Evolutionary conservation across 2,113 vertebrate species (phyloP).

Genomic region (Cettia cetti): DNA sequence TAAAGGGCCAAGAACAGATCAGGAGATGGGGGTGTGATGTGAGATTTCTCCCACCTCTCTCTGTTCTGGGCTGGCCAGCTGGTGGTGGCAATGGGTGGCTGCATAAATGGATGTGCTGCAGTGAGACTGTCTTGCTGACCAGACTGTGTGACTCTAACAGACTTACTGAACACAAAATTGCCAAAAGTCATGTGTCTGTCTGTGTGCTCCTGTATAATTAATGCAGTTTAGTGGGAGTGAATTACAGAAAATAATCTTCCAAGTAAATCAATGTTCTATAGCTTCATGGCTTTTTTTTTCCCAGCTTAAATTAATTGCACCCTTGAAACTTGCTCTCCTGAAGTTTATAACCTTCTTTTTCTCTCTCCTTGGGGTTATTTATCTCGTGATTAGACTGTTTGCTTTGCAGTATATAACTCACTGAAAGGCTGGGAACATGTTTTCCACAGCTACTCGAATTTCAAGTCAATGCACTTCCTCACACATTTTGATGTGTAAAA

Average conservation of each 20-base stretch:
- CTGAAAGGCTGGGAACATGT: not conserved
- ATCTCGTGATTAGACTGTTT: not conserved
- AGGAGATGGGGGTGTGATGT: accelerated
- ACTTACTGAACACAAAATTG: not conserved
- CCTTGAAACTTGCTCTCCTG: not conserved
- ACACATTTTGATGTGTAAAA: not conserved
- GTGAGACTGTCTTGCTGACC: not conserved
- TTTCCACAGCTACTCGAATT: not conserved
- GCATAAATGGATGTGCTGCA: not conserved
- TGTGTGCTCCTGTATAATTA: not conserved
- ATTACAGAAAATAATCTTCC: not conserved
- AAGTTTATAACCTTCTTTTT: slow-evolving; percentile 4
- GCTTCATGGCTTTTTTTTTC: not conserved
- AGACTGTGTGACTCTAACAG: not conserved
- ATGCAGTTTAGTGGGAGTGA: not conserved
- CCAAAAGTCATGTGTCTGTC: not conserved
- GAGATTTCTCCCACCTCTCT: not conserved
- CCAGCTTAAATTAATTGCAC: not conserved
- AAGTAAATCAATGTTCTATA: not conserved
- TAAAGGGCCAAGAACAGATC: too few species aligned
- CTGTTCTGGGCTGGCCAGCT: not conserved
- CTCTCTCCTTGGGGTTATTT: not conserved
- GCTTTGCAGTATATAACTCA: slow-evolving; percentile 19
- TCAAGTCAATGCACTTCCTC: not conserved
- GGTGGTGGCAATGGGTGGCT: accelerated